Conservation (phyloP, 2,888 invertebrate genomes). For the Xanthia icteritia region DNA sequence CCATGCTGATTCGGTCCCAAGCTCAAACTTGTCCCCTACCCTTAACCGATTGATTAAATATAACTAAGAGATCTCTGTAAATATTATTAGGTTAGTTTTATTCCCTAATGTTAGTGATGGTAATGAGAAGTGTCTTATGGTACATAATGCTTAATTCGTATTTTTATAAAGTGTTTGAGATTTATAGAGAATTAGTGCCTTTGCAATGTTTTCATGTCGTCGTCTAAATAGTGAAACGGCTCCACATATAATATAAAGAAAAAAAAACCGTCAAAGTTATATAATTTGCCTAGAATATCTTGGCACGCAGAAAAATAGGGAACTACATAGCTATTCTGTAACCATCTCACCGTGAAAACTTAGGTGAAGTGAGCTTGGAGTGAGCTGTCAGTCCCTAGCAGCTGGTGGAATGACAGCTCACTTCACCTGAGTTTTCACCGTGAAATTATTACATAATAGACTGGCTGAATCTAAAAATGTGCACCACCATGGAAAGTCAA, state of each 20-base stretch:
- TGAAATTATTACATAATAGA: too few relatives aligned
- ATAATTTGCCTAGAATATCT: not conserved
- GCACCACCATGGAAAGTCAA: not conserved
- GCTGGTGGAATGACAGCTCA: too few relatives aligned
- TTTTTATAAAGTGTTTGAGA: conserved; percentile 80
- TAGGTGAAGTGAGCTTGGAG: too few relatives aligned
- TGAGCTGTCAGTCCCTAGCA: too few relatives aligned
- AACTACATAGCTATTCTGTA: too few relatives aligned
- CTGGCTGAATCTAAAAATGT: not conserved
- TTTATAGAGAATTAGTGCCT: conserved; percentile 67
- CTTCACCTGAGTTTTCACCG: too few relatives aligned
- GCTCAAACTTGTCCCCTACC: conserved; percentile 2
- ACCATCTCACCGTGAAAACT: too few relatives aligned
- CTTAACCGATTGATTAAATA: conserved; percentile 54
- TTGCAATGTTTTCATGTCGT: conserved; percentile 32
- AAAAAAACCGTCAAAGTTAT: not conserved
- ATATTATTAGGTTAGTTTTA: conserved; percentile 69
- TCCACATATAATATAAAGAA: not conserved
- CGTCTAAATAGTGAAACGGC: conserved; percentile 26
- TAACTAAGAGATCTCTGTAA: conserved; percentile 73
- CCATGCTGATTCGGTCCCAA: not conserved
- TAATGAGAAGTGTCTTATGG: conserved; percentile 82
- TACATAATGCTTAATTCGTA: conserved; percentile 78
- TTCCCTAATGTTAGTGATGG: conserved; percentile 68
- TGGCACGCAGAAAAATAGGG: not conserved